Base-by-base conservation (phyloP, 2,797 vertebrate genomes). In the Artibeus jamaicensis region DNA sequence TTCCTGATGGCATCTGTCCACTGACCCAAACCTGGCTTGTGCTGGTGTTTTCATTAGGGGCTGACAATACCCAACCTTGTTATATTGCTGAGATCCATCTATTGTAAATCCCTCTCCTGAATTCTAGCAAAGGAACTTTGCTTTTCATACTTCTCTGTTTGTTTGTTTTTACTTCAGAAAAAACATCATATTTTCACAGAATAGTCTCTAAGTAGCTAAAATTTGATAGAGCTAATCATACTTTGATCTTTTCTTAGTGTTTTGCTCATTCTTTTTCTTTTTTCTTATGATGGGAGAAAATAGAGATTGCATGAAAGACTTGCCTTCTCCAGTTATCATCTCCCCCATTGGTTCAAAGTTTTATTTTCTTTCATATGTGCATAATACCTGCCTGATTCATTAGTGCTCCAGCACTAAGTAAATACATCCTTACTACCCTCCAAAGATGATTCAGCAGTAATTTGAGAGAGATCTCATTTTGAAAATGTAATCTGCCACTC, bases 241-340 rank as follows among this genome's bases (percentile, higher is more conserved):
- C 14, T 78, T 92, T 19, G 57, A 14, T 70, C 32, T 42, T 89
- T 90, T 79, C 42, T 91, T 78, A 15, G 12, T 50, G 5, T 70
- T 87, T 42, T 34, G 4, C 3, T 19, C 22, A 24, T 37, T 62
- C 42, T 37, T 71, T 91, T 79, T 76, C 18, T 91, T 39, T 68
- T 65, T 67, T 82, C 22, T 82, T 91, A 46, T 29, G 62, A 87
- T 34, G 65, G 71, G 91, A 90, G 62, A 89, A 92, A 92, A 85
- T 14, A 85, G 46, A 67, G 91, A 68, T 78, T n/a, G 32, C 44
- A 74, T 59, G 44, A 34, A 91, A 59, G 18, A 59, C 14, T 85
- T 79, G 21, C 6, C 6, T 42, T 97, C 94, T 78, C 53, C 37
- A 50, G 1, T 1, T 55, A 62, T 67, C 79, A 14, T 67, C 77